Conservation (phyloP, 2,113 vertebrate species). For the Paralichthys olivaceus region DNA sequence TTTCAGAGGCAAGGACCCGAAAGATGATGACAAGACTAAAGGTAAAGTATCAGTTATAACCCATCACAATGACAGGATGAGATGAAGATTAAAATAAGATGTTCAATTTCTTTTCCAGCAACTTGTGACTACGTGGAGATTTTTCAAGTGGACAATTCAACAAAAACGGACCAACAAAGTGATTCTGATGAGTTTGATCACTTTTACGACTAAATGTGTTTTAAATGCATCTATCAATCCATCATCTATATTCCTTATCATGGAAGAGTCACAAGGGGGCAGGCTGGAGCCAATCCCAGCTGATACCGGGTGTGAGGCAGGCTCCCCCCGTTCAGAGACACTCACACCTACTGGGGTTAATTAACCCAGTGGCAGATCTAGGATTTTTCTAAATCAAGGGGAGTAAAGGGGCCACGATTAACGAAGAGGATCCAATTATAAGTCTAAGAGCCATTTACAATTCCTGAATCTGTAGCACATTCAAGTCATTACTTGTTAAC, state of each 20-base stretch:
- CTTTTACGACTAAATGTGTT: constrained; percentile 77
- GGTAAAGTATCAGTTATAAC: constrained; percentile 40
- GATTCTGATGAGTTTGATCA: constrained; percentile 79
- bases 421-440: no score
- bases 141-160: constrained; percentile 45
- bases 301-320: neutral
- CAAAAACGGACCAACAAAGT: neutral
- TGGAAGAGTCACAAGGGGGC: no score
- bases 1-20: constrained; percentile 49
- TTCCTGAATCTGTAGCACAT: no score
- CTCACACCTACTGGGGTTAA: no score
- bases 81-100: neutral
- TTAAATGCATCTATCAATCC: neutral
- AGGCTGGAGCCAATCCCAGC: no score
- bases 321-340: no score
- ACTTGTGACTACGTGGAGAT: constrained; percentile 37
- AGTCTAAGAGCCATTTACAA: no score
- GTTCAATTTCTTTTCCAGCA: constrained; percentile 41
- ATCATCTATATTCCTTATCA: neutral
- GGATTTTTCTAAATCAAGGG: no score
- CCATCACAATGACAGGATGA: neutral
- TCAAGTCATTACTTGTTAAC: no score
- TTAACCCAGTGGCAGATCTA: no score
- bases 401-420: no score
- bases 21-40: constrained; percentile 44